Evolutionary conservation across 2,888 invertebrate species (phyloP).

Genomic region (Malacosoma neustria): DNA sequence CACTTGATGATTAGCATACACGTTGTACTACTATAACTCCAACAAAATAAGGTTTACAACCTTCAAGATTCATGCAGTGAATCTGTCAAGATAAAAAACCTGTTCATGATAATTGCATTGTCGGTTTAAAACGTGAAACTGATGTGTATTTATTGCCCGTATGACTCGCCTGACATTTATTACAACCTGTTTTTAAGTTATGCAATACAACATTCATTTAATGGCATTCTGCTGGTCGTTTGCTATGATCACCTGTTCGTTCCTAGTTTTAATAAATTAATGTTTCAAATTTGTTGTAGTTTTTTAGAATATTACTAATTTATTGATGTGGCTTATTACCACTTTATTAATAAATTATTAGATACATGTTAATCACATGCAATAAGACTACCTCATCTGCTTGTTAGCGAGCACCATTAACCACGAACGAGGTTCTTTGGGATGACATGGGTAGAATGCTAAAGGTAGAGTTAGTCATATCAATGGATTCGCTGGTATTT

Average conservation of each 20-base stretch:
- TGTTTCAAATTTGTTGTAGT: too few species aligned
- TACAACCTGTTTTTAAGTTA: conserved; percentile 57
- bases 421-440: too few species aligned
- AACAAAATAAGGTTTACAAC: conserved; percentile 32
- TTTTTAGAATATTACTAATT: too few species aligned
- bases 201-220: conserved; percentile 55
- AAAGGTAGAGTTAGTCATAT: too few species aligned
- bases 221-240: conserved; percentile 39
- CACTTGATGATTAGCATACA: conserved; percentile 28
- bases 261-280: too few species aligned
- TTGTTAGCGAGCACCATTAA: too few species aligned
- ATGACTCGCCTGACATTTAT: conserved; percentile 52
- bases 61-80: conserved; percentile 32
- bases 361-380: too few species aligned
- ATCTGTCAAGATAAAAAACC: conserved; percentile 33
- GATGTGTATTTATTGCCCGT: conserved; percentile 43
- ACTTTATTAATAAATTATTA: too few species aligned
- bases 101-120: conserved; percentile 38
- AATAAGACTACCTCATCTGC: too few species aligned
- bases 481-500: too few species aligned
- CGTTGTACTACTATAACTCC: conserved; percentile 24
- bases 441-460: too few species aligned
- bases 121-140: conserved; percentile 41
- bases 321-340: too few species aligned
- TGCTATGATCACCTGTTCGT: conserved; percentile 56